Conservation (phyloP, 2,888 invertebrate species). For the Caenorhabditis doughertyi region DNA sequence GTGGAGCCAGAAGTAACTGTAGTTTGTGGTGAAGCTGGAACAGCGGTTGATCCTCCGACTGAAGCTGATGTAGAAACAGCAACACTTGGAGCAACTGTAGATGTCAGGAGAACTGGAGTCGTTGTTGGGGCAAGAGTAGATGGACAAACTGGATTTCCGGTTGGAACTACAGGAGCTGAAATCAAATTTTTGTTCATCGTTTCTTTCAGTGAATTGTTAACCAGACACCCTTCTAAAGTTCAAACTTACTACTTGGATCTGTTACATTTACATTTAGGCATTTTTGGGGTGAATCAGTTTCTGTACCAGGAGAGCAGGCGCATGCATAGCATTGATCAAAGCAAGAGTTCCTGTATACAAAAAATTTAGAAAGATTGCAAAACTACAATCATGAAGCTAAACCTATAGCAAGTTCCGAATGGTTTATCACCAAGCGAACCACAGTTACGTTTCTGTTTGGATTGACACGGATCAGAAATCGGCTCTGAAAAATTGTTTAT, state of each 20-base stretch:
- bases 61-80: neutral
- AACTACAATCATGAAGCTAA: neutral
- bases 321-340: conserved; percentile 50
- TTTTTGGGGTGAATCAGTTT: conserved; percentile 6
- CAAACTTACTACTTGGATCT: no score
- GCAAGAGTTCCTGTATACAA: conserved; percentile 26
- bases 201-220: no score
- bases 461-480: conserved; percentile 19
- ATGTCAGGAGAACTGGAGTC: conserved; percentile 31
- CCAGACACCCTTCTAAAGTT: no score
- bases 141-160: conserved; percentile 10
- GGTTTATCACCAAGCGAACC: neutral
- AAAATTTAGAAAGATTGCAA: neutral
- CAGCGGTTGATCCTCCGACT: neutral
- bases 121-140: conserved; percentile 24
- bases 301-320: conserved; percentile 4
- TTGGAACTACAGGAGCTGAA: conserved; percentile 9
- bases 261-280: neutral
- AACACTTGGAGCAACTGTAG: conserved; percentile 3
- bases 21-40: neutral
- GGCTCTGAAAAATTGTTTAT: neutral
- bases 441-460: conserved; percentile 38
- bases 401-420: conserved; percentile 36
- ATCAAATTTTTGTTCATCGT: neutral
- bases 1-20: neutral